Evolutionary conservation across 2,797 vertebrate species (phyloP).

Genomic region (Channallabes apus): DNA sequence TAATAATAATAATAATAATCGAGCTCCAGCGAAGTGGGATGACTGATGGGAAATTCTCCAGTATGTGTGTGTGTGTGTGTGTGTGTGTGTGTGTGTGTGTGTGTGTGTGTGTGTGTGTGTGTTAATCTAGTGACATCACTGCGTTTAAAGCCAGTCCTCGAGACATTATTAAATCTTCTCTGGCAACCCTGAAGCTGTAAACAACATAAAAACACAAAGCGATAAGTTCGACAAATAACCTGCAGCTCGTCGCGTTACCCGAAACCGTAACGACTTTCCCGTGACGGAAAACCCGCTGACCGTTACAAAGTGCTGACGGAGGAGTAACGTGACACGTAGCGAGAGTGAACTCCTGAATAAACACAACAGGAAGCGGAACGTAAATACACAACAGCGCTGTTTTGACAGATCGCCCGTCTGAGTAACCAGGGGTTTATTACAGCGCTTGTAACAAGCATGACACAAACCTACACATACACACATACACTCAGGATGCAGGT

Average conservation of each 20-base stretch:
- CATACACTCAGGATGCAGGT: neutral
- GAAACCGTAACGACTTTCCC: neutral
- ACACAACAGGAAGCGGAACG: neutral
- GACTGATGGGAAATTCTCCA: too few species aligned
- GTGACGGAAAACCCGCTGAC: neutral
- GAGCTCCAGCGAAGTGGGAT: too few species aligned
- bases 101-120: too few species aligned
- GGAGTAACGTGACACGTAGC: neutral
- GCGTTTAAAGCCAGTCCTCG: neutral
- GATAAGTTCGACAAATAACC: neutral
- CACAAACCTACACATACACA: neutral
- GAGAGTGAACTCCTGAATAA: neutral
- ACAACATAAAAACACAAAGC: neutral
- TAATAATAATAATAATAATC: too few species aligned
- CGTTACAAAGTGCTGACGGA: neutral
- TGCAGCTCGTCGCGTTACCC: neutral
- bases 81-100: too few species aligned
- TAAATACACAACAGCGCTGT: neutral
- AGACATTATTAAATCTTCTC: neutral
- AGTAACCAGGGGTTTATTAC: neutral
- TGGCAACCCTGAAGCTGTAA: neutral
- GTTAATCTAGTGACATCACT: too few species aligned
- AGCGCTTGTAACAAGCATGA: neutral
- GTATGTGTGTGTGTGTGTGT: too few species aligned
- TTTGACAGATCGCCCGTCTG: slow-evolving; percentile 8